These are phyloP conservation scores for Hirtodrosophila confusa DNA, from an alignment of 2,888 invertebrate species.

Conservation along the genomic window DNA sequence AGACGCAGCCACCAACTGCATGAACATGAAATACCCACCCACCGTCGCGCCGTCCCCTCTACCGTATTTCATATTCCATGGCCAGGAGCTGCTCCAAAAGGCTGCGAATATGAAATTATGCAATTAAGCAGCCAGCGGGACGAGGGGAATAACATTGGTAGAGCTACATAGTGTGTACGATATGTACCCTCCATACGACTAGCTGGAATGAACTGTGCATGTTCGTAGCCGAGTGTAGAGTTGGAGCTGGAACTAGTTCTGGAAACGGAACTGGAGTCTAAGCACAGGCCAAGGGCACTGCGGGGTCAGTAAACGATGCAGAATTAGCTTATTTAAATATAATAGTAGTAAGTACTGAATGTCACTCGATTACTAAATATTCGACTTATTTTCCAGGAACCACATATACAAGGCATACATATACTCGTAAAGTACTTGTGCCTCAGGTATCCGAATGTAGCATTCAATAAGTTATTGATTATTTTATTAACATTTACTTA, in stretches of 20 bases:
- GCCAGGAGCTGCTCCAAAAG: constrained; percentile 20
- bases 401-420: too few species aligned
- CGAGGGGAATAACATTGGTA: constrained; percentile 6
- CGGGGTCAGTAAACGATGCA: not conserved
- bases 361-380: too few species aligned
- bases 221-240: not conserved
- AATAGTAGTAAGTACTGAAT: too few species aligned
- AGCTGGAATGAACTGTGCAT: too few species aligned
- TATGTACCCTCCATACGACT: not conserved
- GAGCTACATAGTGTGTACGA: not conserved
- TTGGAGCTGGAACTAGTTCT: not conserved
- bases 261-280: not conserved
- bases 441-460: too few species aligned
- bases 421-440: too few species aligned
- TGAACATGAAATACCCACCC: constrained; percentile 9
- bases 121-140: constrained; percentile 50
- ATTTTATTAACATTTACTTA: too few species aligned
- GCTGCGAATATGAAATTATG: constrained; percentile 70
- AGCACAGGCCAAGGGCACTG: constrained; percentile 14
- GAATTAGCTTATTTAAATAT: too few species aligned
- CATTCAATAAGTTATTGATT: too few species aligned
- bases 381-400: too few species aligned
- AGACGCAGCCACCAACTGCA: constrained; percentile 31
- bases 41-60: not conserved
- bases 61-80: not conserved